Evolutionary conservation across 2,888 invertebrate species (phyloP).

Genomic region (Philopedon plagiatum): DNA sequence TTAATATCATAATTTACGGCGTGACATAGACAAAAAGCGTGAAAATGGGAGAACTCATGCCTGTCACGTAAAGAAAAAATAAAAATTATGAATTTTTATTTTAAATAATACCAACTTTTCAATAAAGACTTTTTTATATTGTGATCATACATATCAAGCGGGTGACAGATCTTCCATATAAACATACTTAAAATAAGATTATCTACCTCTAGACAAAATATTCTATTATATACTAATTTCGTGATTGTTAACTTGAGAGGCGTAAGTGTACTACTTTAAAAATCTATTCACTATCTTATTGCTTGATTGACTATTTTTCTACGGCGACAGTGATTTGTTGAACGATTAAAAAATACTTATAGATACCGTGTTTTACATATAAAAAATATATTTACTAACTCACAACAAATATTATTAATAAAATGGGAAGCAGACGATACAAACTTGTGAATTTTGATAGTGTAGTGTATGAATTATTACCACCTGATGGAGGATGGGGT

Average conservation of each 20-base stretch:
- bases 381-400: too few species aligned
- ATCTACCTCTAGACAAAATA: neutral
- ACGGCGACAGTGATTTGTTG: neutral
- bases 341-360: too few species aligned
- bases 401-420: neutral
- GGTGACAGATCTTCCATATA: neutral
- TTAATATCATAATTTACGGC: too few species aligned
- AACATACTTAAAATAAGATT: neutral
- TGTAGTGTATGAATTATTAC: constrained; percentile 49
- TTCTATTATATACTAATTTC: constrained; percentile 3
- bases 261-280: neutral
- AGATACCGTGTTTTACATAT: too few species aligned
- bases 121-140: too few species aligned
- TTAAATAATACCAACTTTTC: too few species aligned
- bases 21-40: too few species aligned
- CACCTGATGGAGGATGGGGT: constrained; percentile 58
- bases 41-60: too few species aligned
- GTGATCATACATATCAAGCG: neutral
- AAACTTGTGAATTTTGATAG: neutral
- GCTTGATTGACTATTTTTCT: neutral
- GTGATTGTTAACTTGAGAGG: neutral
- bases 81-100: too few species aligned
- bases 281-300: neutral
- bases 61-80: too few species aligned
- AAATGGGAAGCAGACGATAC: neutral